Base-by-base conservation (phyloP, 2,797 vertebrate genomes). In the Esox masquinongy region DNA sequence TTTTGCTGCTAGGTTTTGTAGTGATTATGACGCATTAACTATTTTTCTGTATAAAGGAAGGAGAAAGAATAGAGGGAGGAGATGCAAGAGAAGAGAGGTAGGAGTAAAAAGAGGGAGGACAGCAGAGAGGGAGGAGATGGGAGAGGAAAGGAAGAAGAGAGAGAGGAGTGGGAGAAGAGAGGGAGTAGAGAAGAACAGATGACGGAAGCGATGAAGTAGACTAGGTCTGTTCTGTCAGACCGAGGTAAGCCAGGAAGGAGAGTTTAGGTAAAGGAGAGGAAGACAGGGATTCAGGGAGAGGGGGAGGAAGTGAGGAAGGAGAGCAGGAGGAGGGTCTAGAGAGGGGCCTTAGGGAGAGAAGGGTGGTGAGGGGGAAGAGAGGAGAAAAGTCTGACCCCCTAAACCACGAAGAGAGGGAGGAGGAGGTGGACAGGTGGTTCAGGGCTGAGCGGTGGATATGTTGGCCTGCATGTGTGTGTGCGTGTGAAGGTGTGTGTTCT, bases 231-330 rank as follows among this genome's bases (percentile, higher is more conserved):
- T 96, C 93, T 74, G 92, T 95, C 68, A 99, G 93, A 86, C 98
- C 97, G 53, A 99, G 96, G 86, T 99, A 99, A 87, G 96, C 91
- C n/a, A 99, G 94, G 87, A 99, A 99, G 91, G 96, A 97, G 93
- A 95, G 95, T 92, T 99, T 98, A 76, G 91, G 92, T 29, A 96
- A 96, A 61, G 94, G 92, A 68, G 95, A 93, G 3, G 83, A 74
- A 2, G 74, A 68, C 26, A 66, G 78, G 85, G 95, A 49, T 47
- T 47, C 43, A 0, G 43, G 94, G 92, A 68, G 95, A 93, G 3
- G 83, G 72, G 2, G 74, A 64, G 31, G 66, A 77, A 47, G 43
- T 47, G 43, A 47, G 85, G 95, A 68, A 83, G 63, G 85, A 89
- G 93, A 84, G 90, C 91, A 85, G 86, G 89, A 90, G 68, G 92